Conservation (phyloP, 2,113 vertebrate genomes). For the Pedetes capensis region DNA sequence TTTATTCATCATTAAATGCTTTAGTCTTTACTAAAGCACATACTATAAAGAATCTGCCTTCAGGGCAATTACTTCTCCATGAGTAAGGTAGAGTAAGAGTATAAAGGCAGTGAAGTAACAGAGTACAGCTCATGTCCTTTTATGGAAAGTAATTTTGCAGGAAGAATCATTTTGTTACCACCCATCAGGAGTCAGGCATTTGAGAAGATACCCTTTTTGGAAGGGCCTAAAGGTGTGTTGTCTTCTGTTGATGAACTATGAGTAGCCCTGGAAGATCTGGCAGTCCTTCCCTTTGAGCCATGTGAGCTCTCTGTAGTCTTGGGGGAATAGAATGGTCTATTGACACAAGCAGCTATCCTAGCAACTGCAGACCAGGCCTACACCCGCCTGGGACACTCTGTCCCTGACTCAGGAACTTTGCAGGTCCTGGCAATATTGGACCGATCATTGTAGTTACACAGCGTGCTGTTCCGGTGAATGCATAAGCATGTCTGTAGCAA, state of each 20-base stretch:
- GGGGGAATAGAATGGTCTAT: background rate
- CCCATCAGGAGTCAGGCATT: constrained; percentile 6
- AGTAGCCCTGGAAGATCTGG: constrained; percentile 24
- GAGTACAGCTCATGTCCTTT: constrained; percentile 51
- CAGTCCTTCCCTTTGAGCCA: background rate
- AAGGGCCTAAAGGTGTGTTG: constrained; percentile 51
- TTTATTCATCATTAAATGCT: constrained; percentile 51
- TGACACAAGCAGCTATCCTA: constrained; percentile 10
- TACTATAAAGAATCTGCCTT: constrained; percentile 56
- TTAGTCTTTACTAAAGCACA: constrained; percentile 51
- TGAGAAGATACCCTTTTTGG: constrained; percentile 34
- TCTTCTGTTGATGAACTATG: constrained; percentile 32
- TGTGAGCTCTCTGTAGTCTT: background rate
- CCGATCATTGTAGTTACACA: constrained; percentile 16
- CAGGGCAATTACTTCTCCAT: constrained; percentile 50
- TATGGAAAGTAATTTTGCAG: constrained; percentile 59
- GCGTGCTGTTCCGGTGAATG: background rate
- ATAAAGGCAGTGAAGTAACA: constrained; percentile 31
- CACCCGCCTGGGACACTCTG: background rate
- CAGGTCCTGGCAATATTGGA: background rate
- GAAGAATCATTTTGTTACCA: constrained; percentile 45
- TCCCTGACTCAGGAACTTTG: constrained; percentile 46
- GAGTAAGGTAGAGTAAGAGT: constrained; percentile 61
- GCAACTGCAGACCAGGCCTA: background rate
- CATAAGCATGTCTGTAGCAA: background rate